These are phyloP conservation scores for Petaurus breviceps DNA, from an alignment of 2,113 vertebrate species.

Conservation along the genomic window DNA sequence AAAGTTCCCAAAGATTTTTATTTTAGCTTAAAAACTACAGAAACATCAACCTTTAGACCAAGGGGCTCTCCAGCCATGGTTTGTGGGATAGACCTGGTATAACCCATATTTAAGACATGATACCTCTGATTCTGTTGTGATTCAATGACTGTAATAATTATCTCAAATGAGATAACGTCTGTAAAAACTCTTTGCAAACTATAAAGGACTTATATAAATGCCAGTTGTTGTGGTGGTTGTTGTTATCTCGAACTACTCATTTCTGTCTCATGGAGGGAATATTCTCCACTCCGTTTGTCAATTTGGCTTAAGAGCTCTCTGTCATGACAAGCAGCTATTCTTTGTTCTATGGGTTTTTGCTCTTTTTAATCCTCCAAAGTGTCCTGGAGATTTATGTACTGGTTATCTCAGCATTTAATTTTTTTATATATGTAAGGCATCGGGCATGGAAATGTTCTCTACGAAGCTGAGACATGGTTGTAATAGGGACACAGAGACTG, in stretches of 20 bases:
- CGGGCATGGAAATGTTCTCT: neutral
- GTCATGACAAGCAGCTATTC: neutral
- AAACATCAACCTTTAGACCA: neutral
- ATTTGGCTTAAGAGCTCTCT: neutral
- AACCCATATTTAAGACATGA: neutral
- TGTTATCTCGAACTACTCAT: neutral
- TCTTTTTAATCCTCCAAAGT: neutral
- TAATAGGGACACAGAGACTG: neutral
- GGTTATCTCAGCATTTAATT: no score
- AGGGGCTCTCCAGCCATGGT: neutral
- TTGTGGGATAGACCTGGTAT: neutral
- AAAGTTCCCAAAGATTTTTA: neutral
- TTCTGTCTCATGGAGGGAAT: no score
- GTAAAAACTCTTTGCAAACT: neutral
- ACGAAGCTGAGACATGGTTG: neutral
- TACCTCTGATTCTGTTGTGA: neutral
- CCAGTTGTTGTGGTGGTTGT: neutral
- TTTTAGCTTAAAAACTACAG: neutral
- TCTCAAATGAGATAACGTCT: neutral
- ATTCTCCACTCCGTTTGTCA: neutral
- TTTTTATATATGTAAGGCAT: neutral
- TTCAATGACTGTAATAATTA: neutral
- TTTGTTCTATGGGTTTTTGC: neutral
- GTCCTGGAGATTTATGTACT: neutral
- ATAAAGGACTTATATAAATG: neutral